Evolutionary conservation across 2,113 vertebrate species (phyloP).

Genomic region (Phoenicopterus ruber): DNA sequence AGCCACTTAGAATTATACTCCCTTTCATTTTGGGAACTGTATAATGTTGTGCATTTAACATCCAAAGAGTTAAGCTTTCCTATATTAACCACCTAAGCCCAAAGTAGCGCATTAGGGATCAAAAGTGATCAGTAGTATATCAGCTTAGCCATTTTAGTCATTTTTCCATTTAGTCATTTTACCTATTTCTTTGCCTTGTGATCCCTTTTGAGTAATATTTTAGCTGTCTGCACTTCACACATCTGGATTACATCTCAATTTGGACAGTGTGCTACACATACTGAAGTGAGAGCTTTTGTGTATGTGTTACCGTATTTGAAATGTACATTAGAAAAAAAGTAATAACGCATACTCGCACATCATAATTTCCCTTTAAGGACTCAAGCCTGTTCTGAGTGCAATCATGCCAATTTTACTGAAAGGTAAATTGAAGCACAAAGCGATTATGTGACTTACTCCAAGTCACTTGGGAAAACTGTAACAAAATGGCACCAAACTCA

Average conservation of each 20-base stretch:
- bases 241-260: background rate
- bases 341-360: background rate
- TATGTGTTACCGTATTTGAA: background rate
- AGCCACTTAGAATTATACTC: background rate
- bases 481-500: background rate
- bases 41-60: background rate
- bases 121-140: background rate
- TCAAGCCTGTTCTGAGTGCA: background rate
- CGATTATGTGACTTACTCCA: background rate
- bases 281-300: background rate
- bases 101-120: background rate
- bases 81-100: background rate
- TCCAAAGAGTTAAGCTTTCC: background rate
- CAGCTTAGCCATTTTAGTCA: background rate
- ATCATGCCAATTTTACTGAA: background rate
- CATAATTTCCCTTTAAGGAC: background rate
- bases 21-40: background rate
- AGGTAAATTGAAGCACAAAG: background rate
- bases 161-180: background rate
- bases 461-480: background rate
- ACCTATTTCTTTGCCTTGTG: background rate
- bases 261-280: background rate
- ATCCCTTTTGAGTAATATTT: background rate
- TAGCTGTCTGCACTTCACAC: background rate
- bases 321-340: background rate